phyloP scores from a whole-genome alignment of 2,888 invertebrate genomes.

The Schizaphis graminum region DNA sequence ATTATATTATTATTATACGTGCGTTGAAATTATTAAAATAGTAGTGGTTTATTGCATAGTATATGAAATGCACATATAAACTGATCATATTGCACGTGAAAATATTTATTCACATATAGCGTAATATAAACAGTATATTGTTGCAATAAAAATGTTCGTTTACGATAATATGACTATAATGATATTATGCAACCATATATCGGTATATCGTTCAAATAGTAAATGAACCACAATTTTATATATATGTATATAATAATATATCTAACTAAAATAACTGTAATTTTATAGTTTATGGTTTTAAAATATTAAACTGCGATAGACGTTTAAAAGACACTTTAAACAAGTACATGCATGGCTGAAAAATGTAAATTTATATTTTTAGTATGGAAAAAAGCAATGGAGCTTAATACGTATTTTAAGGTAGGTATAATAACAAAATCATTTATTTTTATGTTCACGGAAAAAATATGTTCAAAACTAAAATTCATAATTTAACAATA shows the following conservation, averaged over 20 bases:
- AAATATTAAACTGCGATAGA: not conserved
- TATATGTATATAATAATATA: not conserved
- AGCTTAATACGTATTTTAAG: not conserved
- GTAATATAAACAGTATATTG: not conserved
- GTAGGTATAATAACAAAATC: not conserved
- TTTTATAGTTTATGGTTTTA: conserved; percentile 16
- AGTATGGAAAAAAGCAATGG: not conserved
- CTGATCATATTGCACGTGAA: not conserved
- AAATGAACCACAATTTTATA: not conserved
- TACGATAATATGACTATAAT: not conserved
- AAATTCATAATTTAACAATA: not conserved
- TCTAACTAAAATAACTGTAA: not conserved
- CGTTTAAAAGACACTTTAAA: not conserved
- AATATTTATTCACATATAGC: not conserved
- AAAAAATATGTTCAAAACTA: not conserved
- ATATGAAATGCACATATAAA: not conserved
- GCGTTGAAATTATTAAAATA: not conserved
- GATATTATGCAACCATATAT: not conserved
- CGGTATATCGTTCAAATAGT: not conserved
- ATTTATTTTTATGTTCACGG: not conserved
- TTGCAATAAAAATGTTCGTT: not conserved
- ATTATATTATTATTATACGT: not conserved
- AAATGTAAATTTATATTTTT: conserved; percentile 6
- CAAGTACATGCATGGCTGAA: not conserved
- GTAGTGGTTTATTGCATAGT: not conserved